Evolutionary conservation across 92 coral and sea anemone species (phyloP).

Genomic region (Micromussa lordhowensis): DNA sequence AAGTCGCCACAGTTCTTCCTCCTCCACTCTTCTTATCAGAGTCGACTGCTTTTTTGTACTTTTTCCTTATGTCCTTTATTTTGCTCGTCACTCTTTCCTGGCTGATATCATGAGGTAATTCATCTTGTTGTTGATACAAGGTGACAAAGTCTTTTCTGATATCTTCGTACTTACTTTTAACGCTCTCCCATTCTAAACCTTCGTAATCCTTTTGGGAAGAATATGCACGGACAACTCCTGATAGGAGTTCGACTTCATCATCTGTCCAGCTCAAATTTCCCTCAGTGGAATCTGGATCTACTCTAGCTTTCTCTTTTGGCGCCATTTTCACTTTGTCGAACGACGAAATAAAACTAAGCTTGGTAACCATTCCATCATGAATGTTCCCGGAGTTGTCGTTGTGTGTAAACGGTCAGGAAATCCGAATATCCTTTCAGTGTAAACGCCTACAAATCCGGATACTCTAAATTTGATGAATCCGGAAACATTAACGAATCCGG

Average conservation of each 20-base stretch:
- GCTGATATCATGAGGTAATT: too few relatives aligned
- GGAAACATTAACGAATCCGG: too few relatives aligned
- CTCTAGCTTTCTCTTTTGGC: slow-evolving; percentile 47
- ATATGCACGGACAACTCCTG: slow-evolving; percentile 51
- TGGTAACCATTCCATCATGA: too few relatives aligned
- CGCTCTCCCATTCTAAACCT: slow-evolving; percentile 71
- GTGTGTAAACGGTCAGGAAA: too few relatives aligned
- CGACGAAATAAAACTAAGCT: too few relatives aligned
- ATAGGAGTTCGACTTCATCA: slow-evolving; percentile 62
- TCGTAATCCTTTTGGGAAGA: slow-evolving; percentile 54
- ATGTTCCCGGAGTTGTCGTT: too few relatives aligned
- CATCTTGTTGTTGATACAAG: too few relatives aligned
- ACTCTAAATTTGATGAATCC: too few relatives aligned
- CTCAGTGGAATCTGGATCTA: slow-evolving; percentile 15
- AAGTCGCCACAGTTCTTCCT: slow-evolving; percentile 54
- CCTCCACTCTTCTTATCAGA: too few relatives aligned
- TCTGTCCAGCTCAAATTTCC: slow-evolving; percentile 50
- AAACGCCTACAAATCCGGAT: too few relatives aligned
- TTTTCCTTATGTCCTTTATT: slow-evolving; percentile 35
- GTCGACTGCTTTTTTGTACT: slow-evolving; percentile 52
- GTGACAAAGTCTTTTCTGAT: too few relatives aligned
- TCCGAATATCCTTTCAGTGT: too few relatives aligned
- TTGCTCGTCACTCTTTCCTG: slow-evolving; percentile 56
- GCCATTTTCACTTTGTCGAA: slow-evolving; percentile 39
- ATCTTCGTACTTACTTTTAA: slow-evolving; percentile 54